A percentile compares a stretch with the other conserved stretches of the same genome.
Evolutionary conservation across 2,888 invertebrate genomes (phyloP).

Genomic region (Protodeltote pygarga): DNA sequence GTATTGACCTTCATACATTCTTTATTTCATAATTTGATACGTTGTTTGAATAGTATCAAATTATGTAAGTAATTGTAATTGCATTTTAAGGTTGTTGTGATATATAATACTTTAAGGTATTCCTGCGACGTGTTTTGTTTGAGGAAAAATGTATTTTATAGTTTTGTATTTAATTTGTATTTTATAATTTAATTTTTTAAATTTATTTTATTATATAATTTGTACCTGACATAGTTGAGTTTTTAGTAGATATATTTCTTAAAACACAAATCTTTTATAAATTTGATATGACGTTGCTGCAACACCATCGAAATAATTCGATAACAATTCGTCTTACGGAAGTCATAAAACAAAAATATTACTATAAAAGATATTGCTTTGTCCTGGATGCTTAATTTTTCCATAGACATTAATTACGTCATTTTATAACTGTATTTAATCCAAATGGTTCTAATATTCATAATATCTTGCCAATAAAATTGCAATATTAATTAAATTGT

Average conservation of each 20-base stretch:
- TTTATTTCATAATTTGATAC: conserved; percentile 58
- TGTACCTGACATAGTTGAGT: too few relatives aligned
- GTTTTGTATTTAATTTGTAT: too few relatives aligned
- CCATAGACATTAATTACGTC: conserved; percentile 1
- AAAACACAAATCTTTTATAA: too few relatives aligned
- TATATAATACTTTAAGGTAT: conserved; percentile 16
- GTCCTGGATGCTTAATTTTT: not conserved
- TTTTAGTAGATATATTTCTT: too few relatives aligned
- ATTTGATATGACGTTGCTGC: not conserved
- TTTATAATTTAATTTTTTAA: too few relatives aligned
- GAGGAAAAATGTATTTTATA: not conserved
- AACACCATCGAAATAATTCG: not conserved
- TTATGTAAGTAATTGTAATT: conserved; percentile 49
- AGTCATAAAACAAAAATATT: conserved; percentile 1
- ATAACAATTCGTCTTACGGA: conserved; percentile 1
- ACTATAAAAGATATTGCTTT: not conserved
- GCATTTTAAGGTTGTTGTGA: conserved; percentile 40
- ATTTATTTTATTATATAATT: too few relatives aligned
- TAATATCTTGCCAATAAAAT: conserved; percentile 19
- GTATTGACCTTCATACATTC: conserved; percentile 58
- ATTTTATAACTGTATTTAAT: not conserved
- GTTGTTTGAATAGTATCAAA: conserved; percentile 38
- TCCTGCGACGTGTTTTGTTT: not conserved
- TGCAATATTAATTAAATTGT: conserved; percentile 5
- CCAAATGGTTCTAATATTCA: conserved; percentile 1